Evolutionary conservation across 2,888 invertebrate genomes (phyloP), one percentile per base, ranked within the genome.

Genomic region (Lamellibrachia satsuma): DNA sequence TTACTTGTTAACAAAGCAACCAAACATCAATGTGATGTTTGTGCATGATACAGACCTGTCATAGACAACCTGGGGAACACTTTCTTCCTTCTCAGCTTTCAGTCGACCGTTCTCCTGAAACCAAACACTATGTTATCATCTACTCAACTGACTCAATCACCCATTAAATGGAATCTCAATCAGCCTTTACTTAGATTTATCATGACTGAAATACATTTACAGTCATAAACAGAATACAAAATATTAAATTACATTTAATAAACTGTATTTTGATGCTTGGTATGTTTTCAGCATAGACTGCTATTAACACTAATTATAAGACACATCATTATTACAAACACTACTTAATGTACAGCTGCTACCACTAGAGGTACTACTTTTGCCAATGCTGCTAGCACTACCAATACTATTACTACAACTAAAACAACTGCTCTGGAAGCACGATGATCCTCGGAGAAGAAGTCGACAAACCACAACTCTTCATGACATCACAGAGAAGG

Each of bases 361-460:
- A 91, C 1, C 51, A 1, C 91, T 27, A 91, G 22, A 27, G 51
- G n/a, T 51, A n/a, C 91, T 91, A 91, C 91, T 11, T 27, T 2
- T 91, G 51, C 27, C 91, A 91, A 27, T 91, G 51, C 91, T n/a
- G 51, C 91, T 52, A 91, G 22, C 91, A 91, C 52, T 91, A 52
- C 91, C 15, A 91, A 8, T 6, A 91, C 9, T 52, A 75, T 15
- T 15, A 75, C 15, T 60, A 60, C 15, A 4, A 60, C 15, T 15
- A 60, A 9, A 11, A 60, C 60, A 4, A 15, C 15, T 75, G 2
- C 75, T 4, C 39, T 39, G 39, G 39, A 39, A 22, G 15, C 60
- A 75, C 11, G 4, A 75, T 75, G 4, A 15, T 3, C 22, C 39
- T 39, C 39, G 39, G 39, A 39, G 39, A 39, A 39, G 39, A 39